Conservation (phyloP, 2,888 invertebrate species). For the Sussaba pulchella region DNA sequence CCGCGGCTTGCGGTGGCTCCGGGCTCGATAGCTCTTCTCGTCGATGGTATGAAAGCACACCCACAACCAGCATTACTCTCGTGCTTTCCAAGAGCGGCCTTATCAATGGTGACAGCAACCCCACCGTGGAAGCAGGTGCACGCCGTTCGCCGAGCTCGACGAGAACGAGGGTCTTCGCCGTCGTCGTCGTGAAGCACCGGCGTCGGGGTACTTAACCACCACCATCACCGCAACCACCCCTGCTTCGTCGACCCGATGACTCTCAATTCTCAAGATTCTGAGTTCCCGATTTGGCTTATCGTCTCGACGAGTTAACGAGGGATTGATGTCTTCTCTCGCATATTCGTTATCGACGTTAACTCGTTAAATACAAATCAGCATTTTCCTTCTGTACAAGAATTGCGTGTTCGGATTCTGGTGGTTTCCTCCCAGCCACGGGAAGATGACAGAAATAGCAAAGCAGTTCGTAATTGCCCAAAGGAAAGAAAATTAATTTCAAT, state of each 20-base stretch:
- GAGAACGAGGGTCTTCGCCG: conserved; percentile 50
- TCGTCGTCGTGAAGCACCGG: conserved; percentile 36
- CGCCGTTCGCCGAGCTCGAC: conserved; percentile 15
- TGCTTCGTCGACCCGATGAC: conserved; percentile 35
- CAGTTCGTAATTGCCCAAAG: too few species aligned
- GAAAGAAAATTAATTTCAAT: too few species aligned
- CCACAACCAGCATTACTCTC: not conserved
- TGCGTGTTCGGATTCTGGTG: too few species aligned
- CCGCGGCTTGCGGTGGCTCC: conserved; percentile 13
- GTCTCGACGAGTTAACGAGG: conserved; percentile 50
- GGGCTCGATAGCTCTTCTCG: conserved; percentile 39
- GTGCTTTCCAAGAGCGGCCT: conserved; percentile 52
- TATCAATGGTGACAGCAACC: conserved; percentile 70
- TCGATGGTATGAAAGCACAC: conserved; percentile 31
- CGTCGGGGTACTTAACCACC: conserved; percentile 51
- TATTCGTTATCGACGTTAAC: conserved; percentile 9
- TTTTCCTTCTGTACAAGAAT: conserved; percentile 24
- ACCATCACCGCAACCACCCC: not conserved
- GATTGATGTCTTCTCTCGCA: conserved; percentile 44
- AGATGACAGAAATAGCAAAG: too few species aligned
- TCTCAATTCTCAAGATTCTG: conserved; percentile 62
- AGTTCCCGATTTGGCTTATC: conserved; percentile 59
- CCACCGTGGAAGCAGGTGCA: conserved; percentile 48
- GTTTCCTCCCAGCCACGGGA: too few species aligned
- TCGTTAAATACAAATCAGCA: conserved; percentile 33